Evolutionary conservation across 2,797 vertebrate species (phyloP), one percentile per base, ranked within the genome.

Genomic region (Chanos chanos): DNA sequence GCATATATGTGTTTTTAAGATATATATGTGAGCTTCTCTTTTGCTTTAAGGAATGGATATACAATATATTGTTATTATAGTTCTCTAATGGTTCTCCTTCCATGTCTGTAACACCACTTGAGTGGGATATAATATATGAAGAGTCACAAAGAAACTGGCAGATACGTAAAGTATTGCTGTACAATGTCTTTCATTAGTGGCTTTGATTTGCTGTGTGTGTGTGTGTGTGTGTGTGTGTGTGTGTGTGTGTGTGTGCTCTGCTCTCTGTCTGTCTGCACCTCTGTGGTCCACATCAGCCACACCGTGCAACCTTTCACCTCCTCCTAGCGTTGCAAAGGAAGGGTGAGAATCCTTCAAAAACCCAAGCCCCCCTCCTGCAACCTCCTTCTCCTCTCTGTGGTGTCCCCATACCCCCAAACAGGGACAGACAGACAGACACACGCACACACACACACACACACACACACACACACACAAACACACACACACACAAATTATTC

Each of bases 191-290:
- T n/a, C n/a, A n/a, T n/a, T n/a, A n/a, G n/a, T n/a, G n/a, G n/a
- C n/a, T 21, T 10, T 7, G 7, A 16, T 25, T 45, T 24, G 8
- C 33, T 25, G 2, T 27, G 16, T 2, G 1, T 34, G 45, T 13
- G 16, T 19, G 1, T 4, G 21, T 10, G 22, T 22, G 21, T 44
- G 36, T 50, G 34, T 55, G 63, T 2, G 4, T 15, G 52, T 54
- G 27, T 60, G 4, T 49, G 64, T 72, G 40, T 54, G 49, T 63
- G 64, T 62, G 34, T 74, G 70, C 77, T 83, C 79, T 85, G 83
- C 68, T 77, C 79, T 55, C 30, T 77, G 71, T 86, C 83, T 82
- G 73, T 86, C 84, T 71, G 55, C 84, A 83, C 82, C 77, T 81
- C 66, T 2, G 45, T 48, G 66, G 33, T 60, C 71, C 66, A 62